These are phyloP conservation scores for Mus minutoides DNA, from an alignment of 2,797 vertebrate genomes.

Conservation along the genomic window DNA sequence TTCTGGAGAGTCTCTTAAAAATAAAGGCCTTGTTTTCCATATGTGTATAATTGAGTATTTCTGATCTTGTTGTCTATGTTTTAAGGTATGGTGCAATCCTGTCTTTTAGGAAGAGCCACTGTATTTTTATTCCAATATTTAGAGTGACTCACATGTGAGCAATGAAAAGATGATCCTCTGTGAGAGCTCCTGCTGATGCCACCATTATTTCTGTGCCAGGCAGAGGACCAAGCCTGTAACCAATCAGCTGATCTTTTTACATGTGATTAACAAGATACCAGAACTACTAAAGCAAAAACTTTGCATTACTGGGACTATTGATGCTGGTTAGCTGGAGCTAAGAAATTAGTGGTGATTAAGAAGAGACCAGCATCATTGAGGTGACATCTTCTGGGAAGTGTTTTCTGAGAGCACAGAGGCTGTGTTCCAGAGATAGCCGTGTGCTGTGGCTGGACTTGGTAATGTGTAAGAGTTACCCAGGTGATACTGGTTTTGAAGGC, in stretches of 20 bases:
- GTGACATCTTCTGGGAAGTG: too few species aligned
- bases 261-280: too few species aligned
- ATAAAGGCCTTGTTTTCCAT: background rate
- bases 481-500: too few species aligned
- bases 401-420: too few species aligned
- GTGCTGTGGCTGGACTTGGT: too few species aligned
- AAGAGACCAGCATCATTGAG: too few species aligned
- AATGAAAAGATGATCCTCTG: constrained; percentile 61
- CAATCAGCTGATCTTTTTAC: constrained; percentile 77
- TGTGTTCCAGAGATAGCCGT: too few species aligned
- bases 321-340: too few species aligned
- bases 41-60: constrained; percentile 19
- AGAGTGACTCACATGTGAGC: constrained; percentile 64
- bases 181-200: constrained; percentile 46
- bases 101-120: constrained; percentile 45
- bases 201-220: constrained; percentile 45
- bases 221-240: constrained; percentile 73
- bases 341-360: too few species aligned
- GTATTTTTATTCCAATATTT: constrained; percentile 64
- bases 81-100: constrained; percentile 43
- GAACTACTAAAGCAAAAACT: too few species aligned
- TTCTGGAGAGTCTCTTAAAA: background rate
- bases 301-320: too few species aligned
- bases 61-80: constrained; percentile 32
- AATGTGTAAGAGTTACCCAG: too few species aligned